Evolutionary conservation across 2,797 vertebrate genomes (phyloP).

Genomic region (Novumbra hubbsi): DNA sequence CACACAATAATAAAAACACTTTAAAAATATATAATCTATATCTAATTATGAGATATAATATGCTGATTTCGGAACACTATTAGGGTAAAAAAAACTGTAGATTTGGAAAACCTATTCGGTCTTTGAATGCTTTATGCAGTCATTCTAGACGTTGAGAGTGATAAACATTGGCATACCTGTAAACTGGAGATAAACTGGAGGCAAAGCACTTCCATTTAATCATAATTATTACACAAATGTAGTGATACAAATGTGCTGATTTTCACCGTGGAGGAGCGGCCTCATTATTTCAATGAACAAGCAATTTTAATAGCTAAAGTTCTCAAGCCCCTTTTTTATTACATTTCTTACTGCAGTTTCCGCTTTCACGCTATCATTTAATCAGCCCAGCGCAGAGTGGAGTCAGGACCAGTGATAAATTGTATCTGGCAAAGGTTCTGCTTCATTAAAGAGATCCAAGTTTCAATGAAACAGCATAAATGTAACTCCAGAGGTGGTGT

Average conservation of each 20-base stretch:
- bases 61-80: constrained; percentile 1
- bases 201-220: constrained; percentile 36
- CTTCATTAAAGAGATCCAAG: constrained; percentile 37
- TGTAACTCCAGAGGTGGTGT: constrained; percentile 47
- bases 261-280: constrained; percentile 31
- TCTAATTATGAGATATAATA: neutral
- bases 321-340: constrained; percentile 42
- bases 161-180: constrained; percentile 8
- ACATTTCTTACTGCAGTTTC: constrained; percentile 49
- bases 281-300: constrained; percentile 31
- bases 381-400: constrained; percentile 43
- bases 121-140: neutral
- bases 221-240: constrained; percentile 42
- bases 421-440: constrained; percentile 45
- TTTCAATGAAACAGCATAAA: constrained; percentile 50
- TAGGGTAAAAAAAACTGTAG: constrained; percentile 23
- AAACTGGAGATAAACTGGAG: neutral
- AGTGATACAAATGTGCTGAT: constrained; percentile 23
- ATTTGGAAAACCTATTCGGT: neutral
- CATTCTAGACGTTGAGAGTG: constrained; percentile 13
- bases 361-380: constrained; percentile 49
- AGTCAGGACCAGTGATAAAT: constrained; percentile 50
- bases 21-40: neutral
- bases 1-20: constrained; percentile 18
- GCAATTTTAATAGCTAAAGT: constrained; percentile 32